Base-by-base conservation (phyloP, 1,140 invertebrate species). In the Drosophila pectinifera region DNA sequence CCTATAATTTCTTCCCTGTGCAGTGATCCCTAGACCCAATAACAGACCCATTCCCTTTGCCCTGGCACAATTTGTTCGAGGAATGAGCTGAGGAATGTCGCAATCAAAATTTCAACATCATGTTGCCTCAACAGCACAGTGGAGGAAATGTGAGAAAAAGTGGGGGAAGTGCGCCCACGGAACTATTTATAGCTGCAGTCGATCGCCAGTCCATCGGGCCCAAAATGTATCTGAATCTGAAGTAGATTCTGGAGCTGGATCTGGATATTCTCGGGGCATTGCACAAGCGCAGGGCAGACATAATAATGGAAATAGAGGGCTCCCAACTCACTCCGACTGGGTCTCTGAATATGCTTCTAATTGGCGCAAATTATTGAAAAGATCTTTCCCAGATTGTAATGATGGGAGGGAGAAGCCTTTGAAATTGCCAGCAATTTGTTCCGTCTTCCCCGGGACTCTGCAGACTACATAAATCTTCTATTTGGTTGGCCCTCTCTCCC, bases 91-190 rank as follows among this genome's bases (percentile, higher is more conserved):
- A 78, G 73, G 80, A 88, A 88, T 88, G 84, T 88, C 85, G 84
- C 84, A 88, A 88, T 88, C 84, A 90, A 89, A 88, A 89, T 88
- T 88, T 88, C 85, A 89, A 88, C 84, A 88, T 88, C 84, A 53
- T 83, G 84, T 83, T 88, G 68, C 65, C 38, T 38, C 64, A 51
- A 38, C 28, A 24, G n/a, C n/a, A 26, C n/a, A 39, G 64, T 3
- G n/a, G 22, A 22, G 38, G 4, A 34, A 24, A 28, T 28, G 22
- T 31, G 18, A 26, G 14, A 26, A 56, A 46, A 65, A 65, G 34
- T 62, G 59, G 67, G 55, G 45, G 61, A 43, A 48, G 38, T 75
- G 63, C 77, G 70, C 64, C 67, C 70, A 59, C 74, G 65, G 57
- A 55, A 63, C 83, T 88, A 88, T 89, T 73, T 89, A 80, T 89